Evolutionary conservation across 2,797 vertebrate genomes (phyloP), one percentile per base, ranked within the genome.

Genomic region (Martes flavigula): DNA sequence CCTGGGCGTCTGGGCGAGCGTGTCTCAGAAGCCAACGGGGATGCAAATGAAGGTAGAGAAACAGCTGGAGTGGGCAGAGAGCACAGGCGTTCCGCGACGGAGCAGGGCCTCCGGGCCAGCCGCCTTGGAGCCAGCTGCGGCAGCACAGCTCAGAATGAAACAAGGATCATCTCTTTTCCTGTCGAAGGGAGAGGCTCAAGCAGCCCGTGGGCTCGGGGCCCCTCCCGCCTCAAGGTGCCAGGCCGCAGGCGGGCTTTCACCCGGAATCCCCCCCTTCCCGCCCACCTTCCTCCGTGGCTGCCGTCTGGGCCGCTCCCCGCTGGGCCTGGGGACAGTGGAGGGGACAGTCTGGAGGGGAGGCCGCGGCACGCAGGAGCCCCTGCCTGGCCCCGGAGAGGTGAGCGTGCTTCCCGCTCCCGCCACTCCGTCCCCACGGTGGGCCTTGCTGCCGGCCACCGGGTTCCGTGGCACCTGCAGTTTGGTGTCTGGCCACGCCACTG

Each of bases 131-230:
- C 94, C 72, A 5, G 89, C 81, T 1, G 7, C 68, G 62, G 70
- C 77, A 0, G 0, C 23, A 0, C 5, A 83, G 94, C 86, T 98
- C 97, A 97, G 9, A 97, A 5, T 51, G 98, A 97, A 97, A 97
- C 94, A 40, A 94, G 91, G 87, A 68, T 96, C 87, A 10, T 54
- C 40, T 70, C 88, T 97, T 96, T 97, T 97, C 97, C 97, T 97
- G 91, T 96, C 46, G 32, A 32, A 88, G 91, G 95, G 95, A 89
- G 94, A 0, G 46, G 27, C 58, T 48, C 43, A 1, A 5, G 60
- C 84, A 2, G 87, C 81, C 82, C 20, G 3, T 18, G 2, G 79
- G 25, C 94, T 27, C 0, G 6, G 90, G 27, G 81, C 70, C 91
- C 85, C 78, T 48, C 12, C 0, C 0, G 56, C n/a, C 30, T 11